Conservation (phyloP, 2,888 invertebrate genomes). For the Acanthosepion pharaonis region DNA sequence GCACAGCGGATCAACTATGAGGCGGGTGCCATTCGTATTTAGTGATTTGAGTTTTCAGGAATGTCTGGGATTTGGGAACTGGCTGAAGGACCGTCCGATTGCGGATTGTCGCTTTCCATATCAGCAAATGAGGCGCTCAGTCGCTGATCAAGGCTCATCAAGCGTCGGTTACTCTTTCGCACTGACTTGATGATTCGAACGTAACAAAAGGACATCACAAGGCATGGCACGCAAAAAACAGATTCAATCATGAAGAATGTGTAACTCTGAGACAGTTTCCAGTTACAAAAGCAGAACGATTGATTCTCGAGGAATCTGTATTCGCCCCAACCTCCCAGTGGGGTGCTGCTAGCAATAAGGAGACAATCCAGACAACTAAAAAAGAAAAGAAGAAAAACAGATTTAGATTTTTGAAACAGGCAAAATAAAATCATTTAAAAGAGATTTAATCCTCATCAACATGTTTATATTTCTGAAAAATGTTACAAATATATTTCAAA, state of each 20-base stretch:
- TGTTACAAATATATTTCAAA: too few relatives aligned
- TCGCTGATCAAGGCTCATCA: not conserved
- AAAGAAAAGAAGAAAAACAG: constrained; percentile 48
- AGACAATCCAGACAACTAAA: constrained; percentile 63
- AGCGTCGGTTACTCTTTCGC: constrained; percentile 55
- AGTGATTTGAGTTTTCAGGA: not conserved
- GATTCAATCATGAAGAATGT: constrained; percentile 69
- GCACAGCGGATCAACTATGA: not conserved
- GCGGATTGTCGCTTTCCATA: constrained; percentile 17
- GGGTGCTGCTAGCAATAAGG: constrained; percentile 63
- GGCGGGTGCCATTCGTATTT: not conserved
- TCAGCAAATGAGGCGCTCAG: not conserved
- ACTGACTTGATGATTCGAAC: constrained; percentile 60
- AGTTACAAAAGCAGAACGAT: constrained; percentile 69
- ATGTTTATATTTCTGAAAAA: too few relatives aligned
- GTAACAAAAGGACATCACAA: constrained; percentile 68
- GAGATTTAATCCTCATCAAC: too few relatives aligned
- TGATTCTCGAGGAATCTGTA: constrained; percentile 64
- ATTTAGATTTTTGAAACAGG: not conserved
- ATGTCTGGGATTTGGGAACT: not conserved
- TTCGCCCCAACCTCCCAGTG: constrained; percentile 67
- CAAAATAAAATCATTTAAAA: not conserved
- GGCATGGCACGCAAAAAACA: constrained; percentile 68
- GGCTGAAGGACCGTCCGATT: not conserved
- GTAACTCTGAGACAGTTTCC: constrained; percentile 64